Evolutionary conservation across 2,797 vertebrate species (phyloP), one percentile per base, ranked within the genome.

Genomic region (Staurois parvus): DNA sequence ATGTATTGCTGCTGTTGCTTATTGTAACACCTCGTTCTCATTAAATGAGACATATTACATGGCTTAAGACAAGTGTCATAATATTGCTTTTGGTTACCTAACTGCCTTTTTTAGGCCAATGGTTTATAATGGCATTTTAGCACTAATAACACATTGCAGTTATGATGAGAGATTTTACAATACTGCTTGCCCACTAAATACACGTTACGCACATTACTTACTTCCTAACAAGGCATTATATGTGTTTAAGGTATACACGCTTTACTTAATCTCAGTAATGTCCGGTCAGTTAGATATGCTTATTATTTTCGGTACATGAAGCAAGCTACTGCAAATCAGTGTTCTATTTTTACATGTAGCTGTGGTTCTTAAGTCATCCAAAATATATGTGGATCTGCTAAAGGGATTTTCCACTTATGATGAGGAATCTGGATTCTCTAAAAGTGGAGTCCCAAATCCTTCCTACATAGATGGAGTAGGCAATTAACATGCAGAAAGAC

Each of bases 11-110:
- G 79, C 82, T 24, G 74, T 86, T 86, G 79, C 79, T 78, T 68
- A 17, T 86, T 72, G 85, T 79, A 86, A 83, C 68, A 11, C 75
- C 59, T 73, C 70, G n/a, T 68, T 56, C 85, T 83, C 75, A 86
- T 83, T 86, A 79, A 83, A 72, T 64, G 34, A 82, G 52, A 67
- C 66, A 64, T 76, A 82, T 9, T 37, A 10, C 37, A 37, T 9
- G 37, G 9, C 37, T 37, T 37, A 37, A 66, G 77, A 77, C 73
- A 76, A 82, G 73, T 74, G 67, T 80, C 42, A 72, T 74, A 83
- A 73, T 45, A 78, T 52, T 78, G 79, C 26, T 67, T 83, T 34
- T 62, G 68, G 48, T 86, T 72, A 66, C 52, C 32, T 82, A 72
- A 66, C 56, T 56, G 40, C 37, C 34, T 37, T 52, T 72, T 37